phyloP scores from a whole-genome alignment of 1,140 invertebrate species.

The Ooceraea biroi region DNA sequence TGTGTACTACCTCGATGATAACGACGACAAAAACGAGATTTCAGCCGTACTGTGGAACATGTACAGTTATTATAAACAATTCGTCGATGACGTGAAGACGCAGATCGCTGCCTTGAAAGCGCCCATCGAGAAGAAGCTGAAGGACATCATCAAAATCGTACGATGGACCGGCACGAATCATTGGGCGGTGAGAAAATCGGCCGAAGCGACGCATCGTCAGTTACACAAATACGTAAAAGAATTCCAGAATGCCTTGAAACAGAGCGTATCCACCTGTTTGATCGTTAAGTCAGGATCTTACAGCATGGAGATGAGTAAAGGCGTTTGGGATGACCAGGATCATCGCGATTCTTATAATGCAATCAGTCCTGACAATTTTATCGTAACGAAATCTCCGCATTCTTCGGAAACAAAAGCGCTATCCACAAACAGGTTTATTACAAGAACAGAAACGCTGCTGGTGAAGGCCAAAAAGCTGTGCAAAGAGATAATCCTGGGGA shows the following conservation, averaged over 20 bases:
- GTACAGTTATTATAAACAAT: conserved; percentile 94
- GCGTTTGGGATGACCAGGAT: conserved; percentile 71
- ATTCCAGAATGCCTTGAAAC: conserved; percentile 88
- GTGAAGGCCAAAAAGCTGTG: conserved; percentile 89
- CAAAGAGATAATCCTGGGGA: conserved; percentile 87
- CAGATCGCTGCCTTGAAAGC: conserved; percentile 89
- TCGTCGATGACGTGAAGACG: conserved; percentile 88
- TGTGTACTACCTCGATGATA: conserved; percentile 86
- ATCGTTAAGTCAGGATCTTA: conserved; percentile 71
- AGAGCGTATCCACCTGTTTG: conserved; percentile 80
- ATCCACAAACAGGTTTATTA: conserved; percentile 54
- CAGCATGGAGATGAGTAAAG: conserved; percentile 52
- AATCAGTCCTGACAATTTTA: conserved; percentile 74
- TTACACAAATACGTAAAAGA: conserved; percentile 95
- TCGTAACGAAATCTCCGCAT: conserved; percentile 47
- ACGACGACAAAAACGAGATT: conserved; percentile 86
- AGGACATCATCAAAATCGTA: conserved; percentile 98
- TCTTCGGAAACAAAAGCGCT: background rate
- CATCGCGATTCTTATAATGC: conserved; percentile 18
- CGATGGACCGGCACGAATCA: conserved; percentile 98
- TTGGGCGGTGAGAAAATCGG: conserved; percentile 95
- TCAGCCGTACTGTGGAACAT: conserved; percentile 94
- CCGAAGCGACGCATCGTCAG: conserved; percentile 95
- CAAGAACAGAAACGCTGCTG: conserved; percentile 83
- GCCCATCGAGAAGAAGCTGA: conserved; percentile 96